Evolutionary conservation across 2,888 invertebrate species (phyloP), one percentile per base, ranked within the genome.

Genomic region (Lasioglossum vierecki): DNA sequence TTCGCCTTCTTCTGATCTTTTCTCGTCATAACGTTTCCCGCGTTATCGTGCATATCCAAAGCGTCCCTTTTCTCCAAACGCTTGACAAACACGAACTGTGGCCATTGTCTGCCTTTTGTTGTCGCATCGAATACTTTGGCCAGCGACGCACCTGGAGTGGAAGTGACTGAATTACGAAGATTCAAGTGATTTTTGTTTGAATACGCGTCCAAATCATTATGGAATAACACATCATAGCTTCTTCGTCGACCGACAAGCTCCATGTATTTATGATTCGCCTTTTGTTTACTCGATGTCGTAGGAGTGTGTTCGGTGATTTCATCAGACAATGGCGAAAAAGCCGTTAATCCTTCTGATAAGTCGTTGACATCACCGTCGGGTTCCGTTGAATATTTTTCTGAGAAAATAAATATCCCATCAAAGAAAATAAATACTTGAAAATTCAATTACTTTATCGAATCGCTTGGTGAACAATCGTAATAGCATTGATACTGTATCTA

Each of bases 1-100:
- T 83, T 82, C 15, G 53, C 76, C 39, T 83, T 81, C 53, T 71
- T 87, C 13, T 74, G 85, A 8, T 74, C 76, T 13, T 46, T 74
- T 9, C 9, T 80, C 8, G 80, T 11, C 18, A 74, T n/a, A 2
- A 8, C 63, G 39, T 30, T 75, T 1, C 8, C 63, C 9, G 4
- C 22, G 2, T 71, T 26, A 63, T 3, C 60, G 8, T 63, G 44
- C n/a, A 39, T 22, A 15, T 63, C 13, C 2, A 13, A 13, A 26
- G 18, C 18, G 18, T 41, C 39, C 2, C 73, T 73, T n/a, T 78
- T 57, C 4, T 15, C 4, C 49, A 74, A 26, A 2, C 30, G 39
- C 5, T 63, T 15, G 4, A 41, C 22, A 8, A 26, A 60, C 22
- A 44, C 18, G 6, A 15, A 9, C 26, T 22, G n/a, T 18, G 1